A percentile compares a stretch with the other conserved stretches of the same genome.
Evolutionary conservation across 2,888 invertebrate species (phyloP).

Genomic region (Rosalia funebris): DNA sequence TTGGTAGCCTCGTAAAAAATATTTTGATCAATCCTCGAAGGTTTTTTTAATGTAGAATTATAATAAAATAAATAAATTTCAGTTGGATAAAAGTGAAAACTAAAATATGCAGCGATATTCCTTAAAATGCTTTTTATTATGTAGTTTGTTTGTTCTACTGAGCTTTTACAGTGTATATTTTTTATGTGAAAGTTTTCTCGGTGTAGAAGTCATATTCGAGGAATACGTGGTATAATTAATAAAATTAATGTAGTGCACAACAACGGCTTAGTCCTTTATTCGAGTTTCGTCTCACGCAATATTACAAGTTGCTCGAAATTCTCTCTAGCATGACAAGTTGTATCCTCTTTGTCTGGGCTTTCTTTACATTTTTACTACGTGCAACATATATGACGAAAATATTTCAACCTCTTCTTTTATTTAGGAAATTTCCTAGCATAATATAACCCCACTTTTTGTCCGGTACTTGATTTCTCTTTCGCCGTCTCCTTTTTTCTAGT

Average conservation of each 20-base stretch:
- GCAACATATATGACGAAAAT: constrained; percentile 30
- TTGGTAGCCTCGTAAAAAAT: too few species aligned
- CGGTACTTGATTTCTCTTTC: constrained; percentile 29
- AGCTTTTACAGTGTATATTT: too few species aligned
- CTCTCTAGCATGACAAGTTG: constrained; percentile 40
- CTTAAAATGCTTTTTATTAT: too few species aligned
- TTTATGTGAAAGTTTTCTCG: too few species aligned
- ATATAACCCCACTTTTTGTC: constrained; percentile 36
- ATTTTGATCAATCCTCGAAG: too few species aligned
- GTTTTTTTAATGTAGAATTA: too few species aligned
- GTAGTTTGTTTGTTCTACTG: too few species aligned
- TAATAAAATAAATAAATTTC: too few species aligned
- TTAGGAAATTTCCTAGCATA: constrained; percentile 16
- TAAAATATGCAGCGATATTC: too few species aligned
- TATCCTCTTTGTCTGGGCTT: constrained; percentile 34
- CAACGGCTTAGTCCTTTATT: too few species aligned
- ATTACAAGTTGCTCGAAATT: constrained; percentile 38
- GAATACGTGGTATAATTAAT: constrained; percentile 48
- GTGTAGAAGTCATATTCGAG: too few species aligned
- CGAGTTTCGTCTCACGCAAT: constrained; percentile 37
- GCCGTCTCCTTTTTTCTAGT: background rate
- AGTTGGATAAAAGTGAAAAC: too few species aligned
- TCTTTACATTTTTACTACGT: constrained; percentile 21
- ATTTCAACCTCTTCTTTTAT: constrained; percentile 28
- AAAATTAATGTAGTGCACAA: constrained; percentile 53